Conservation (phyloP, 2,113 vertebrate species). For the Alouatta palliata region DNA sequence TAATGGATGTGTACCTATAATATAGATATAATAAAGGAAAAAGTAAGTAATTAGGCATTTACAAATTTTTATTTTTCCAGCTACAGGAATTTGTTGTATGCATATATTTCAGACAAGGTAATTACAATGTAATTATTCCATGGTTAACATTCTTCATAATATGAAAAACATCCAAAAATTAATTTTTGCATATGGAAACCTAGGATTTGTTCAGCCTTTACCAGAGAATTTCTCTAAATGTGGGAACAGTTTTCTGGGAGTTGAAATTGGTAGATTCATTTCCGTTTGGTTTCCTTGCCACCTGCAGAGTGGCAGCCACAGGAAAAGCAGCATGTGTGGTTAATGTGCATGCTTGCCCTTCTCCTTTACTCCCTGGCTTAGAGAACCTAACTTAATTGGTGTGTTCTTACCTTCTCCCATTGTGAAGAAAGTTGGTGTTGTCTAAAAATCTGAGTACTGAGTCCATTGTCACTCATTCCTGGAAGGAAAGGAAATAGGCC, state of each 20-base stretch:
- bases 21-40: background rate
- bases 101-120: background rate
- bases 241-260: constrained; percentile 14
- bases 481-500: constrained; percentile 19
- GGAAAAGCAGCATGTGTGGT: background rate
- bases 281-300: background rate
- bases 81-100: constrained; percentile 24
- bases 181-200: background rate
- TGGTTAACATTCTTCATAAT: background rate
- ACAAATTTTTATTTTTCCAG: background rate
- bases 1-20: background rate
- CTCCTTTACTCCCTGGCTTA: background rate
- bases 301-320: background rate
- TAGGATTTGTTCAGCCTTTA: background rate
- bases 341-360: background rate
- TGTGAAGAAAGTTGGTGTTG: constrained; percentile 9
- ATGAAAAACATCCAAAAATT: background rate
- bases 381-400: background rate
- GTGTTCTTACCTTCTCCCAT: background rate
- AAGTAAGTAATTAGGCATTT: background rate
- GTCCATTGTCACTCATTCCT: background rate
- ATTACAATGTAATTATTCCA: background rate
- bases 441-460: background rate
- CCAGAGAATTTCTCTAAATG: background rate
- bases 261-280: background rate